Conservation (phyloP, 2,797 vertebrate genomes). For the Onychomys arenicola region DNA sequence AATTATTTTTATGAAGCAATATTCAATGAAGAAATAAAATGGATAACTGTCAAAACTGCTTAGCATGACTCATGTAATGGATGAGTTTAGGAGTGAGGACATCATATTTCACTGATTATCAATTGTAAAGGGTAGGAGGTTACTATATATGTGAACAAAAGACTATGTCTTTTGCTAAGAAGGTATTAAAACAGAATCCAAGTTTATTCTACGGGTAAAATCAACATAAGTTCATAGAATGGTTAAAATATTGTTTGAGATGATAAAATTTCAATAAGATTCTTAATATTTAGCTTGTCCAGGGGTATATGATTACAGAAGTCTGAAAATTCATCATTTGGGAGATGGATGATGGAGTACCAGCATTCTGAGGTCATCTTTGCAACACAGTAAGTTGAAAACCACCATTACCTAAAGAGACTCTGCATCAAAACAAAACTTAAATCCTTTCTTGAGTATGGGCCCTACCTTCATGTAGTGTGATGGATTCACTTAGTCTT, state of each 20-base stretch:
- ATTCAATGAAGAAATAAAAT: not conserved
- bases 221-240: not conserved
- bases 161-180: not conserved
- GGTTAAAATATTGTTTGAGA: not conserved
- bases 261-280: not conserved
- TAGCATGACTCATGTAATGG: not conserved
- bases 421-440: not conserved
- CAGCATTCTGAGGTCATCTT: not conserved
- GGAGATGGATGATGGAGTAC: not conserved
- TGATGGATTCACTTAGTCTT: not conserved
- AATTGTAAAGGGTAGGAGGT: not conserved
- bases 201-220: not conserved
- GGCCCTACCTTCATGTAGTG: not conserved
- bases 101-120: not conserved
- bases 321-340: not conserved
- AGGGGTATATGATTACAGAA: not conserved
- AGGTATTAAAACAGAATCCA: not conserved
- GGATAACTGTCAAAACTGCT: not conserved
- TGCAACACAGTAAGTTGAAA: not conserved
- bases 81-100: not conserved
- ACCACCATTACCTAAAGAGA: not conserved
- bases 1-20: not conserved
- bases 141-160: not conserved
- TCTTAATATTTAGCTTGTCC: not conserved
- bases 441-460: not conserved